A percentile compares a stretch with the other conserved stretches of the same genome.
Conservation (phyloP, 2,797 vertebrate genomes). For the Melanotaenia nigrans region DNA sequence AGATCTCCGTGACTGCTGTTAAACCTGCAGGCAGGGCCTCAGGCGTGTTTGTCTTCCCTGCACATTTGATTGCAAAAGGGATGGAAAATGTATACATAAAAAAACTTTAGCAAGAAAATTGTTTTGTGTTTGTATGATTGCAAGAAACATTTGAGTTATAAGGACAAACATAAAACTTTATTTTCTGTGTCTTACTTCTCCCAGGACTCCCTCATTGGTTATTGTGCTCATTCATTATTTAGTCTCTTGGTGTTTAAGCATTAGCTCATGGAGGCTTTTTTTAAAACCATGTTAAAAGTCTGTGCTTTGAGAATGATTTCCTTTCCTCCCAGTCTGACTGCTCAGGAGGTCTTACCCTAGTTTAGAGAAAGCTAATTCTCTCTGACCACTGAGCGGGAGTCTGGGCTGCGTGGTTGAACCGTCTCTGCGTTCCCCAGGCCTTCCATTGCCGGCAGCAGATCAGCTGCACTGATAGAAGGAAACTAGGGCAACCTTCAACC, state of each 20-base stretch:
- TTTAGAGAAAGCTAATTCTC: constrained; percentile 75
- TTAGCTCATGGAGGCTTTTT: constrained; percentile 8
- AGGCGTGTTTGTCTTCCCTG: constrained; percentile 15
- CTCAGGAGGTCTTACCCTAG: constrained; percentile 63
- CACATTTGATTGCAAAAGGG: constrained; percentile 20
- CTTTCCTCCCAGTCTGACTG: constrained; percentile 36
- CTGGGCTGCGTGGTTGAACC: constrained; percentile 71
- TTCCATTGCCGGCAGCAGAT: constrained; percentile 73
- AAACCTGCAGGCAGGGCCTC: constrained; percentile 51
- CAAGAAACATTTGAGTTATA: neutral
- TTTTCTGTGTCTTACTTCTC: constrained; percentile 14
- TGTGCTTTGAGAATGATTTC: constrained; percentile 43
- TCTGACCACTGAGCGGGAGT: constrained; percentile 75
- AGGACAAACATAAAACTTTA: neutral
- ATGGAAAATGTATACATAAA: neutral
- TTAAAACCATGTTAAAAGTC: constrained; percentile 22
- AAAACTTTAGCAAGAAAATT: constrained; percentile 14
- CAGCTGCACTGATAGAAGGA: constrained; percentile 73
- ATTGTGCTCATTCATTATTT: constrained; percentile 53
- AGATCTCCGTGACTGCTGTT: constrained; percentile 48
- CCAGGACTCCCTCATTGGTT: constrained; percentile 17
- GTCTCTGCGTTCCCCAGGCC: constrained; percentile 66
- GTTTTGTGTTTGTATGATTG: constrained; percentile 19
- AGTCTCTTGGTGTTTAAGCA: constrained; percentile 37
- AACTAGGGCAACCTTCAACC: constrained; percentile 76